A percentile compares a stretch with the other conserved stretches of the same genome.
Conservation (phyloP, 2,888 invertebrate genomes). For the Melitaea athalia region DNA sequence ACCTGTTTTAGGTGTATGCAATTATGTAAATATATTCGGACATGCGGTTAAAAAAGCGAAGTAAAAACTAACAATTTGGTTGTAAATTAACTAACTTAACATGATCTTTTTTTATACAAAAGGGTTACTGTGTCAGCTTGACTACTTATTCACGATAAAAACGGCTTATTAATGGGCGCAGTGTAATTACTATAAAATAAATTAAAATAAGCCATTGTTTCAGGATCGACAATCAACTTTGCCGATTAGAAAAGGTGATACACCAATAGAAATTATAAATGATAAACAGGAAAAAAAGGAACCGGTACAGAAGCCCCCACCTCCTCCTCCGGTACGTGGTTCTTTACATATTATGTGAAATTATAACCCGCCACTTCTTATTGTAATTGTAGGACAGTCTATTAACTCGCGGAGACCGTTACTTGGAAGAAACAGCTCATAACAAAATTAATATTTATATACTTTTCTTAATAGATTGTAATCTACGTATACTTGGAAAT, state of each 20-base stretch:
- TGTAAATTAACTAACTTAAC: neutral
- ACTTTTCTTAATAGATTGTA: too few species aligned
- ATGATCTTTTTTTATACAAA: neutral
- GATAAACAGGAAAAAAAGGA: slow-evolving; percentile 45
- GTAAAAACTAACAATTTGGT: too few species aligned
- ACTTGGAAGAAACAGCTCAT: too few species aligned
- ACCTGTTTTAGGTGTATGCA: too few species aligned
- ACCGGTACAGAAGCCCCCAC: slow-evolving; percentile 74
- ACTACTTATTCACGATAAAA: neutral
- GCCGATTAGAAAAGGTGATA: slow-evolving; percentile 57
- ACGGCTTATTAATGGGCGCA: neutral
- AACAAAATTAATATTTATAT: neutral
- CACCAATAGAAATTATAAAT: slow-evolving; percentile 44
- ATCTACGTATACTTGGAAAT: neutral
- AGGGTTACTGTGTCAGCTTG: neutral
- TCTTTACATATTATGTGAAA: neutral
- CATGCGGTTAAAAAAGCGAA: too few species aligned
- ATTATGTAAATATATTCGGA: too few species aligned
- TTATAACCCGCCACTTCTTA: neutral
- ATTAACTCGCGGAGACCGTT: too few species aligned
- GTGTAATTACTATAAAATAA: neutral
- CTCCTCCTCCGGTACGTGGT: slow-evolving; percentile 83
- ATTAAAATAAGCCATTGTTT: slow-evolving; percentile 27
- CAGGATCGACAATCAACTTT: slow-evolving; percentile 72
- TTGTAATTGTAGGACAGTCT: neutral